phyloP scores from a whole-genome alignment of 2,888 invertebrate species.

The Nemoura dubitans region DNA sequence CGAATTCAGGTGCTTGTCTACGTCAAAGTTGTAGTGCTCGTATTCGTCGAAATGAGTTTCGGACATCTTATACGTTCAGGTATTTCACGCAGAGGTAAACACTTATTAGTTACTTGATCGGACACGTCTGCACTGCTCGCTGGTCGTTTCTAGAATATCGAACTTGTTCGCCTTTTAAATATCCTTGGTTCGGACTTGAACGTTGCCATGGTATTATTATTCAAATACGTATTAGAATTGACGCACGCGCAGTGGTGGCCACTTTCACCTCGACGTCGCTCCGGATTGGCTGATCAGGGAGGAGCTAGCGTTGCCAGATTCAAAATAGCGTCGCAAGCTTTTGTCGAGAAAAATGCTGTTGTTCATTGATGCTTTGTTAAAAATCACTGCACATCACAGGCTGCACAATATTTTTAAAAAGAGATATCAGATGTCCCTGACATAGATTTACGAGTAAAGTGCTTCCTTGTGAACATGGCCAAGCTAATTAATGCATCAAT shows the following conservation, averaged over 20 bases:
- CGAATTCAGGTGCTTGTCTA: slow-evolving; percentile 84
- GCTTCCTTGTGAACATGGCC: background rate
- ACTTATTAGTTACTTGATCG: background rate
- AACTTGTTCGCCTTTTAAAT: slow-evolving; percentile 18
- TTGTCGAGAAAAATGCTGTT: background rate
- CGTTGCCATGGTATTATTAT: slow-evolving; percentile 31
- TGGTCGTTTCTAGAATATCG: slow-evolving; percentile 23
- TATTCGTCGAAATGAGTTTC: slow-evolving; percentile 88
- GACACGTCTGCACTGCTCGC: background rate
- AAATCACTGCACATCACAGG: too few species aligned
- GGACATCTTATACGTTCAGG: slow-evolving; percentile 69
- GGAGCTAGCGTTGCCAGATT: background rate
- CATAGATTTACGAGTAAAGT: background rate
- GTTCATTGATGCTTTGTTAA: background rate
- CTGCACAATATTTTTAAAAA: background rate
- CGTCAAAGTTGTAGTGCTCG: slow-evolving; percentile 92
- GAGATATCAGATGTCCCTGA: background rate
- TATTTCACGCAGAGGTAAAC: background rate
- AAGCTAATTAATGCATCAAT: background rate
- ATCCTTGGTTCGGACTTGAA: slow-evolving; percentile 16
- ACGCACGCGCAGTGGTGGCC: slow-evolving; percentile 25
- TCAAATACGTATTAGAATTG: slow-evolving; percentile 18
- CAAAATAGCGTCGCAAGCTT: background rate
- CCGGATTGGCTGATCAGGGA: slow-evolving; percentile 23
- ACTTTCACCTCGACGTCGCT: slow-evolving; percentile 24